phyloP scores from a whole-genome alignment of 2,888 invertebrate genomes.

The Acanthosepion pharaonis region DNA sequence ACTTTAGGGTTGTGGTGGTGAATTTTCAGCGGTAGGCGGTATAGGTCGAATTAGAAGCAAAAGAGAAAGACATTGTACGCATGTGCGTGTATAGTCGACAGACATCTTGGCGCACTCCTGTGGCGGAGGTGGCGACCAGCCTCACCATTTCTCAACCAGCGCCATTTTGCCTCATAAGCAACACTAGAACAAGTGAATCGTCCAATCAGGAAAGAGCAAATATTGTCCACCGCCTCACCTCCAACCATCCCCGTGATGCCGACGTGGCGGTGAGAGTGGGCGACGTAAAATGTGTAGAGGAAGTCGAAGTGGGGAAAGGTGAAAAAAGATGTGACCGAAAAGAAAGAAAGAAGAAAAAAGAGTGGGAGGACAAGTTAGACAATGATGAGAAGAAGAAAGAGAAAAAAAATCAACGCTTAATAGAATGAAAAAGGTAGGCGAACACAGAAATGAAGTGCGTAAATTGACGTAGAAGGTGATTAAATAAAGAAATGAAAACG shows the following conservation, averaged over 20 bases:
- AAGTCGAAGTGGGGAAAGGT: background rate
- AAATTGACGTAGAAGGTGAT: no score
- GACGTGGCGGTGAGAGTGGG: no score
- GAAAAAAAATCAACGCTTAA: background rate
- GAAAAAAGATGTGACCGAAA: background rate
- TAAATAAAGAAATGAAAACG: no score
- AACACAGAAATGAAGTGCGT: background rate
- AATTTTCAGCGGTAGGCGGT: no score
- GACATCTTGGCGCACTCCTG: no score
- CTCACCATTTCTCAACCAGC: background rate
- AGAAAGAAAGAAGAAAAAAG: background rate
- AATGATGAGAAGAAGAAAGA: background rate
- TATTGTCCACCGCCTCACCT: background rate
- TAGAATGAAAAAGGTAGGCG: background rate
- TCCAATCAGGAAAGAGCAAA: slow-evolving; percentile 21
- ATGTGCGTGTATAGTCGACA: no score
- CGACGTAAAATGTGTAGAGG: background rate
- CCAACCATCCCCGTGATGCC: no score
- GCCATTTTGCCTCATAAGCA: background rate
- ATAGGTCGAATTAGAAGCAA: no score
- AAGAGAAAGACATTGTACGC: no score
- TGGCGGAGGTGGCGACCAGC: no score
- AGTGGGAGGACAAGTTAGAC: no score
- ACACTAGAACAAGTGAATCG: slow-evolving; percentile 4
- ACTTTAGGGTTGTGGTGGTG: no score